phyloP scores from a whole-genome alignment of 2,888 invertebrate species.

The Lampropteryx suffumata region DNA sequence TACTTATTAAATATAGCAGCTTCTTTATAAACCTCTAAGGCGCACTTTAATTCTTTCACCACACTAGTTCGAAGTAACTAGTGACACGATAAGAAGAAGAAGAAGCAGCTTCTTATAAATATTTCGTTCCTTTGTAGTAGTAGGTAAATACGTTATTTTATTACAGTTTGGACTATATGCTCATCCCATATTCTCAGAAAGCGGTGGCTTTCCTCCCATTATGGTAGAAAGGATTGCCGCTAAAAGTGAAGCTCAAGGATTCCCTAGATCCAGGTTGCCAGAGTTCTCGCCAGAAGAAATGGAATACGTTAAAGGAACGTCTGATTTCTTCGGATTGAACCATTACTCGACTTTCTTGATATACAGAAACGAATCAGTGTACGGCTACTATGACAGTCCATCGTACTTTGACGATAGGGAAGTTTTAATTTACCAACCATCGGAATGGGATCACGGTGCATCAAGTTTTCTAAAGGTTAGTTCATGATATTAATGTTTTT shows the following conservation, averaged over 20 bases:
- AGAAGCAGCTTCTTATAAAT: no score
- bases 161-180: slow-evolving; percentile 79
- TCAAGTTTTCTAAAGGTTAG: slow-evolving; percentile 18
- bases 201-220: slow-evolving; percentile 83
- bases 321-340: slow-evolving; percentile 86
- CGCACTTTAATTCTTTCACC: no score
- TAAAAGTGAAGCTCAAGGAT: slow-evolving; percentile 76
- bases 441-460: slow-evolving; percentile 15
- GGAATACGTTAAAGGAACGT: slow-evolving; percentile 66
- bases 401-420: slow-evolving; percentile 18
- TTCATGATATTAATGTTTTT: no score
- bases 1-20: no score
- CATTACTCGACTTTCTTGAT: slow-evolving; percentile 79
- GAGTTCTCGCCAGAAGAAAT: slow-evolving; percentile 75
- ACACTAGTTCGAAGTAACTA: no score
- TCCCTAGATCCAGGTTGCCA: slow-evolving; percentile 62
- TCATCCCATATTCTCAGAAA: slow-evolving; percentile 82
- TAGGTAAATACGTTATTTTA: slow-evolving; percentile 7
- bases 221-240: slow-evolving; percentile 79
- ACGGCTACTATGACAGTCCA: slow-evolving; percentile 5
- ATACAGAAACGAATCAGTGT: slow-evolving; percentile 33
- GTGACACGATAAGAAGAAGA: no score
- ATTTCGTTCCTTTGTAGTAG: neutral
- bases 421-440: neutral
- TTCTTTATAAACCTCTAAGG: no score